Evolutionary conservation across 1,140 invertebrate species (phyloP), one percentile per base, ranked within the genome.

Genomic region (Paracyclopina nana): DNA sequence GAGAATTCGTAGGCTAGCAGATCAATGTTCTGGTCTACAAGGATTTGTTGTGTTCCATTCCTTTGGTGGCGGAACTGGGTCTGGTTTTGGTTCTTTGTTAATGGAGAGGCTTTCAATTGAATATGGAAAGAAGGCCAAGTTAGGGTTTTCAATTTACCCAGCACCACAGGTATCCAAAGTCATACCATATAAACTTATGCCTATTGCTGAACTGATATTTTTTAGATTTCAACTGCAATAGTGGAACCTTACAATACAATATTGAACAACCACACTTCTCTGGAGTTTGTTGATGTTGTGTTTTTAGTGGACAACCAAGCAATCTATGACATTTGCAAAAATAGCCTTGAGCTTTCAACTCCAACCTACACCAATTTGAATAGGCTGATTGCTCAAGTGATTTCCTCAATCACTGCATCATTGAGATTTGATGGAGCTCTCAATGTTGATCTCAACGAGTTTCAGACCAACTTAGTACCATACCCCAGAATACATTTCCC

Each of bases 271-370:
- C n/a, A n/a, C n/a, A n/a, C n/a, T n/a, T n/a, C n/a, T n/a, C n/a
- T n/a, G n/a, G n/a, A n/a, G n/a, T n/a, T n/a, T n/a, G n/a, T n/a
- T n/a, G n/a, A n/a, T n/a, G n/a, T n/a, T n/a, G n/a, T n/a, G n/a
- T 85, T 90, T 59, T 70, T 86, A 56, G 74, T 85, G 55, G 84
- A 87, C 58, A 87, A 88, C 57, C 80, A 86, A 62, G 82, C 84
- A 0, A 69, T 82, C 28, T 87, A 85, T 59, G 79, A 85, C 55
- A 80, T 83, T 55, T 78, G 80, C 55, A 68, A 70, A 1, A 69
- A 74, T 45, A 72, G 70, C 45, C 62, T 83, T 26, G 76, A 78
- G 8, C 18, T n/a, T n/a, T n/a, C n/a, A n/a, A n/a, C n/a, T n/a
- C 82, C 81, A 18, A 80, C 79, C 6, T 83, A 82, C 70, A 73